These are phyloP conservation scores for Philaethria dido DNA, from an alignment of 2,888 invertebrate genomes.

Conservation along the genomic window DNA sequence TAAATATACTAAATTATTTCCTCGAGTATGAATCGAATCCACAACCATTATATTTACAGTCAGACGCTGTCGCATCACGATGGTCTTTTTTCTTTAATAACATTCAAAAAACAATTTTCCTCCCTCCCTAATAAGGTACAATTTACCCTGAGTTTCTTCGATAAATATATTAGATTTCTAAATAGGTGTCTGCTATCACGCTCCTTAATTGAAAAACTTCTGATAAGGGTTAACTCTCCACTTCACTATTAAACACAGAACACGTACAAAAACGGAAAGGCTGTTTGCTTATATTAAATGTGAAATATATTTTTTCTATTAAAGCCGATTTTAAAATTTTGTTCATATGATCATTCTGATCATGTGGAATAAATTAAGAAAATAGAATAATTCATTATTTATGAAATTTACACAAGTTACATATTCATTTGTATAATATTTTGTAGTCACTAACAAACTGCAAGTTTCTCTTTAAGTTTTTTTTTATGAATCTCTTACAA, in stretches of 20 bases:
- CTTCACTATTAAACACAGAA: slow-evolving; percentile 6
- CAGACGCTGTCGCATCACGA: not conserved
- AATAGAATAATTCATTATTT: too few species aligned
- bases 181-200: slow-evolving; percentile 64
- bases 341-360: too few species aligned
- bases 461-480: too few species aligned
- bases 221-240: slow-evolving; percentile 41
- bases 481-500: too few species aligned
- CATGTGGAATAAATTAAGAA: too few species aligned
- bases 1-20: too few species aligned
- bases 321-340: too few species aligned
- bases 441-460: too few species aligned
- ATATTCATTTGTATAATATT: too few species aligned
- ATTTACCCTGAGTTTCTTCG: slow-evolving; percentile 53
- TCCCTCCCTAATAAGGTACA: not conserved
- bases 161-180: slow-evolving; percentile 61
- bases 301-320: too few species aligned
- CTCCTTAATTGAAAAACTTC: slow-evolving; percentile 77
- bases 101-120: not conserved
- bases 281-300: not conserved
- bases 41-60: not conserved
- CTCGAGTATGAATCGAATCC: not conserved
- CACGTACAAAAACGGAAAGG: not conserved
- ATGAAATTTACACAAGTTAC: too few species aligned
- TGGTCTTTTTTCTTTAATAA: not conserved